Percentiles rank a stretch among this genome's conserved stretches.
phyloP scores from a whole-genome alignment of 2,113 vertebrate genomes.

The Sturnus vulgaris region DNA sequence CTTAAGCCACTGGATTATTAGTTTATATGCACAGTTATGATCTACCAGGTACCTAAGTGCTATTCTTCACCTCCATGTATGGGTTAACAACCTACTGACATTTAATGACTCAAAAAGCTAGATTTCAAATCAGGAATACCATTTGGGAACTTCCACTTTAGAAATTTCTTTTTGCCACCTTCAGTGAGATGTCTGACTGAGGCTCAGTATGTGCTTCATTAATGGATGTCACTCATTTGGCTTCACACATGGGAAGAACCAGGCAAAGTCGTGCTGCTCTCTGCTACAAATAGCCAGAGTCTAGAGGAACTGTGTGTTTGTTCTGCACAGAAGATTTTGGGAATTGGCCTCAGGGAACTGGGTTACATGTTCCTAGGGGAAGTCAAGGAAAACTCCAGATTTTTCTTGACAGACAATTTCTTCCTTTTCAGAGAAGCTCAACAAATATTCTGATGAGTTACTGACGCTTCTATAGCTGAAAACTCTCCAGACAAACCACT shows the following conservation, averaged over 20 bases:
- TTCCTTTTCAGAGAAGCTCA: slow-evolving; percentile 57
- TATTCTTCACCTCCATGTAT: neutral
- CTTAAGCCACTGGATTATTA: slow-evolving; percentile 72
- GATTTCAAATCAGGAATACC: neutral
- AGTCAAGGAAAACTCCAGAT: slow-evolving; percentile 28
- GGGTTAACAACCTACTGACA: neutral
- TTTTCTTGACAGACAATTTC: slow-evolving; percentile 57
- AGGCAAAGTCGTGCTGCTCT: neutral
- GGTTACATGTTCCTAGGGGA: neutral
- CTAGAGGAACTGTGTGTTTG: neutral
- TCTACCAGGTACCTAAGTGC: neutral
- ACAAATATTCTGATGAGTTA: slow-evolving; percentile 67
- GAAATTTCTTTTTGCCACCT: neutral
- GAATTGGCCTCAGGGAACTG: neutral
- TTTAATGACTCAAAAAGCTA: neutral
- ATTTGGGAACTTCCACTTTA: neutral
- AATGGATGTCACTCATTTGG: slow-evolving; percentile 24
- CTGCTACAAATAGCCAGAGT: slow-evolving; percentile 33
- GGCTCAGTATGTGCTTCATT: neutral
- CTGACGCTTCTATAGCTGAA: slow-evolving; percentile 62
- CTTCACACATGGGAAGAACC: slow-evolving; percentile 18
- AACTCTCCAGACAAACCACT: slow-evolving; percentile 68
- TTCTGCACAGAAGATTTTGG: slow-evolving; percentile 33
- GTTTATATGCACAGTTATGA: slow-evolving; percentile 49
- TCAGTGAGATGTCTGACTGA: neutral